Percentiles rank a stretch among this genome's conserved stretches.
Evolutionary conservation across 2,113 vertebrate species (phyloP).

Genomic region (Protobothrops flavoviridis): DNA sequence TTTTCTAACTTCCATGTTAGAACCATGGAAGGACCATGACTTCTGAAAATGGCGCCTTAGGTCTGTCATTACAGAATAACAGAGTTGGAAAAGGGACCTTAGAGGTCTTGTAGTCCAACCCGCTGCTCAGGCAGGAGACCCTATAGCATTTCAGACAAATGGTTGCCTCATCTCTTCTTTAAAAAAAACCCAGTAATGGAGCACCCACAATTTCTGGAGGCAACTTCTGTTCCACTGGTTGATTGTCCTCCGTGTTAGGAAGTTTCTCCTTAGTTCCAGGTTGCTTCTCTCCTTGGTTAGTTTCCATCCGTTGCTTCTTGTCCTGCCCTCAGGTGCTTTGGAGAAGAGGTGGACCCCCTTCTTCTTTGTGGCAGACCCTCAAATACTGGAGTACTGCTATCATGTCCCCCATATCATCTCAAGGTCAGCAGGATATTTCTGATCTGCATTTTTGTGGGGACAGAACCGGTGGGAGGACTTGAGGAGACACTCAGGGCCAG

Average conservation of each 20-base stretch:
- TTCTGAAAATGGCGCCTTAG: conserved; percentile 5
- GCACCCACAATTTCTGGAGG: no score
- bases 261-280: no score
- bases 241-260: no score
- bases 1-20: not conserved
- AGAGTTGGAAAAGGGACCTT: no score
- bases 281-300: no score
- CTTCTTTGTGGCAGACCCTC: not conserved
- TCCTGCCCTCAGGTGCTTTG: not conserved
- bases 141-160: no score
- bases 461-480: conserved; percentile 3
- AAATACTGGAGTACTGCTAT: not conserved
- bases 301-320: not conserved
- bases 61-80: not conserved
- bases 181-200: no score
- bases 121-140: no score
- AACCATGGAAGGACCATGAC: not conserved
- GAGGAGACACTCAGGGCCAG: not conserved
- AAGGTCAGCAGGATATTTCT: conserved; percentile 64
- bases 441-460: conserved; percentile 50
- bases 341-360: fast-evolving
- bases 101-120: no score
- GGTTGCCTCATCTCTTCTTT: no score
- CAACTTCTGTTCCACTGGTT: no score
- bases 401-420: not conserved